Percentiles rank a stretch among this genome's conserved stretches.
phyloP scores from a whole-genome alignment of 2,113 vertebrate genomes.

The Myrmecobius fasciatus region DNA sequence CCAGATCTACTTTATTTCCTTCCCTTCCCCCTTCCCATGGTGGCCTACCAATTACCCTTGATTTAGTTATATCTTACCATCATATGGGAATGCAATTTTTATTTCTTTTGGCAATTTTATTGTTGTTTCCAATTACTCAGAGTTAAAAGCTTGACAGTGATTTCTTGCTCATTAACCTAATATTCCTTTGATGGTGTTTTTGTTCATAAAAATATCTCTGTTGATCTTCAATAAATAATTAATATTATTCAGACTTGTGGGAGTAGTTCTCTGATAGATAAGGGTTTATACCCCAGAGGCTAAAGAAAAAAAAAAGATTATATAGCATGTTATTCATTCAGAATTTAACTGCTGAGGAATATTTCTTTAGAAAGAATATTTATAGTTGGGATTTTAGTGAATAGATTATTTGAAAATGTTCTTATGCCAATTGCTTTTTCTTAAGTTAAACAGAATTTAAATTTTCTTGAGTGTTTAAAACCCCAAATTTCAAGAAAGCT shows the following conservation, averaged over 20 bases:
- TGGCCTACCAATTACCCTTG: conserved; percentile 41
- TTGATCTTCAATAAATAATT: conserved; percentile 77
- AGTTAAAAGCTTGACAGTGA: conserved; percentile 62
- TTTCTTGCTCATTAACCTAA: conserved; percentile 58
- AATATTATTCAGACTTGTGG: conserved; percentile 49
- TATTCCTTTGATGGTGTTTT: conserved; percentile 61
- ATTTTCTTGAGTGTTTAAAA: conserved; percentile 1
- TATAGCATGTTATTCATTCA: conserved; percentile 59
- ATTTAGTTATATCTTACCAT: conserved; percentile 71
- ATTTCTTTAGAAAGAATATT: conserved; percentile 68
- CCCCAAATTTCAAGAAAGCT: conserved; percentile 34
- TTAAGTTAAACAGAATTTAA: conserved; percentile 23
- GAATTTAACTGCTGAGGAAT: conserved; percentile 45
- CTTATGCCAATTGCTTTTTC: not conserved
- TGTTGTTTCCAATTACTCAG: conserved; percentile 67
- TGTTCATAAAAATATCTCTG: conserved; percentile 67
- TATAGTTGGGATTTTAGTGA: conserved; percentile 48
- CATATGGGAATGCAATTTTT: conserved; percentile 59
- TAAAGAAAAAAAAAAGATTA: conserved; percentile 52
- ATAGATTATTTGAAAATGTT: not conserved
- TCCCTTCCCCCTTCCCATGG: conserved; percentile 1
- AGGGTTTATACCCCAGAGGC: conserved; percentile 52
- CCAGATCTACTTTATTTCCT: not conserved
- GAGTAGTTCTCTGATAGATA: conserved; percentile 53
- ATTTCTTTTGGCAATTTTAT: conserved; percentile 77